Percentiles rank a stretch among this genome's conserved stretches.
phyloP scores from a whole-genome alignment of 1,140 invertebrate species.

The Solen grandis region DNA sequence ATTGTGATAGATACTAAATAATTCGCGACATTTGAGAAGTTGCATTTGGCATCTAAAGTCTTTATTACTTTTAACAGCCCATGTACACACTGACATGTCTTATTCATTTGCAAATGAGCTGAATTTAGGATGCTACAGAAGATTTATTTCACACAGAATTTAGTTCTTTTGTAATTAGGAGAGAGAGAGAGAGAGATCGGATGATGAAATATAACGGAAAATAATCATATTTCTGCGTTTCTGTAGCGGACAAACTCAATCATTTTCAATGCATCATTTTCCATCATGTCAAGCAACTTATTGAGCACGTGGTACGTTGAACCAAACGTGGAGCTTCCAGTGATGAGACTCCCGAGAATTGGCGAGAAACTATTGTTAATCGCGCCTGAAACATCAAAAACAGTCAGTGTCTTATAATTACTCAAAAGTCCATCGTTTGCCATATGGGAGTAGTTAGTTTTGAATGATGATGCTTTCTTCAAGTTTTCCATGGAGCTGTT shows the following conservation, averaged over 20 bases:
- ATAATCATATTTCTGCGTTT: conserved; percentile 28
- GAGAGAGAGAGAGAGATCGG: too few relatives aligned
- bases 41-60: too few relatives aligned
- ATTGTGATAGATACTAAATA: too few relatives aligned
- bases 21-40: too few relatives aligned
- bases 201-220: too few relatives aligned
- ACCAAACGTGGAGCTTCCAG: conserved; percentile 15
- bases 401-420: conserved; percentile 38
- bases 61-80: too few relatives aligned
- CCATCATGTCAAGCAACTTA: conserved; percentile 47
- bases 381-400: conserved; percentile 43
- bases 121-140: too few relatives aligned
- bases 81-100: too few relatives aligned
- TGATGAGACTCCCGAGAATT: conserved; percentile 35
- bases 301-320: conserved; percentile 47
- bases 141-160: too few relatives aligned
- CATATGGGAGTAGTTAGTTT: conserved; percentile 48
- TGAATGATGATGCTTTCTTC: conserved; percentile 45
- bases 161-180: too few relatives aligned
- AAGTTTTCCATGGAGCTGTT: conserved; percentile 39
- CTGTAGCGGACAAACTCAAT: conserved; percentile 52
- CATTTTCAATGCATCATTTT: conserved; percentile 39
- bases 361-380: conserved; percentile 45
- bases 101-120: too few relatives aligned
- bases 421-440: conserved; percentile 30